Base-by-base conservation (phyloP, 2,113 vertebrate species). In the Bothrops jararaca region DNA sequence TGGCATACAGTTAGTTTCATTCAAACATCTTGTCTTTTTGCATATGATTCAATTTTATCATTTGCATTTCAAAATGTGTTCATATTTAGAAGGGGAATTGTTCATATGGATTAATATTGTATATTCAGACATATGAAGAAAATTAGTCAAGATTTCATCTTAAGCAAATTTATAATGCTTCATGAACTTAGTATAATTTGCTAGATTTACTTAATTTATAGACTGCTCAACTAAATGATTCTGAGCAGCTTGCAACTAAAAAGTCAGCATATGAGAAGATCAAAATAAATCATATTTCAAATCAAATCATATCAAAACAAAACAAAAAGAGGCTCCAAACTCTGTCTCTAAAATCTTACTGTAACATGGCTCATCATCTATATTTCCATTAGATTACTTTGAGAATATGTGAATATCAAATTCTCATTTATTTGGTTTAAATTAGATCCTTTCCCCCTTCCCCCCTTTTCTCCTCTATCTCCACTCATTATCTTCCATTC, bases 401-500 rank as follows among this genome's bases (percentile, higher is more conserved):
- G 20, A 57, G 54, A 34, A 89, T 56, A 23, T 1, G 23, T 56
- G 54, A 34, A 11, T 57, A 42, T 34, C 34, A 89, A 89, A 89
- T 57, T 34, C 34, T 56, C 54, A 39, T 12, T 4, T 42, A 34
- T 23, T 57, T 22, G 11, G 1, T 89, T 23, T 89, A 92, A 92
- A 93, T 60, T 57, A 57, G 23, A 58, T 58, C 23, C 57, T 58
- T 64, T 64, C n/a, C 94, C 60, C 10, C 90, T 95, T 95, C 94
- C 94, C 91, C 95, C 95, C 15, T 80, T 74, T 74, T 74, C 5
- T 18, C n/a, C 13, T 34, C 69, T 18, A 34, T 74, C 5, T 74
- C n/a, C 69, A 80, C n/a, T 56, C 54, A 56, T 56, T 20, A 56
- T 56, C 93, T 96, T 95, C 94, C 95, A 93, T 96, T 95, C 91